Base-by-base conservation (phyloP, 2,888 invertebrate species). In the Dichetophora obliterata region DNA sequence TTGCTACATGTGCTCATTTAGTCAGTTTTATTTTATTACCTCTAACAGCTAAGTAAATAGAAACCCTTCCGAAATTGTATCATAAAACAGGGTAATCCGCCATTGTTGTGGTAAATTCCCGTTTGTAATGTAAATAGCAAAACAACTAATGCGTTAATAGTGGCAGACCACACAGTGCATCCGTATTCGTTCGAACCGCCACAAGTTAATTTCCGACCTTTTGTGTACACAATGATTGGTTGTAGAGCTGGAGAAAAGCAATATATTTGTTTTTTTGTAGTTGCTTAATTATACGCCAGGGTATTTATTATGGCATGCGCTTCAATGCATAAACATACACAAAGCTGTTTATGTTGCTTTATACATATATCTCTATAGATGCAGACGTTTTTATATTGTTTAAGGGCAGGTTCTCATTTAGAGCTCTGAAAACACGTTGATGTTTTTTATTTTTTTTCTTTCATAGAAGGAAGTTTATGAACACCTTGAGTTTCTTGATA, bases 61-160 rank as follows among this genome's bases (percentile, higher is more conserved):
- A 14, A 43, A 43, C 2, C 11, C 11, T 43, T 11, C 43, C 43
- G 43, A 43, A 43, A 43, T 14, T 6, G 43, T 43, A 14, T 14
- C 43, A 6, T 43, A 11, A 43, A 43, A 43, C 43, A 3, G 11
- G 43, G 43, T 14, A 6, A 43, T 43, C 43, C 43, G 43, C 43
- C 43, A 43, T 43, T 43, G 43, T 43, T 11, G 43, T 43, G 43
- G 43, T 43, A 43, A 43, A 43, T 43, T 43, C 11, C 14, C 11
- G 43, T 43, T 43, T 43, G 43, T 11, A 43, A 43, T 3, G 9
- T 9, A 63, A 63, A 63, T 27, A 37, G 34, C 57, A 57, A 34
- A 68, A 22, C 68, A 50, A 37, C 57, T 37, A 71, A 73, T 73
- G 63, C 63, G 63, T 63, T 73, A 27, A 73, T 63, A 73, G 63